Percentiles rank a stretch among this genome's conserved stretches.
phyloP scores from a whole-genome alignment of 2,888 invertebrate species.

The Pachycephus smyrnensis region DNA sequence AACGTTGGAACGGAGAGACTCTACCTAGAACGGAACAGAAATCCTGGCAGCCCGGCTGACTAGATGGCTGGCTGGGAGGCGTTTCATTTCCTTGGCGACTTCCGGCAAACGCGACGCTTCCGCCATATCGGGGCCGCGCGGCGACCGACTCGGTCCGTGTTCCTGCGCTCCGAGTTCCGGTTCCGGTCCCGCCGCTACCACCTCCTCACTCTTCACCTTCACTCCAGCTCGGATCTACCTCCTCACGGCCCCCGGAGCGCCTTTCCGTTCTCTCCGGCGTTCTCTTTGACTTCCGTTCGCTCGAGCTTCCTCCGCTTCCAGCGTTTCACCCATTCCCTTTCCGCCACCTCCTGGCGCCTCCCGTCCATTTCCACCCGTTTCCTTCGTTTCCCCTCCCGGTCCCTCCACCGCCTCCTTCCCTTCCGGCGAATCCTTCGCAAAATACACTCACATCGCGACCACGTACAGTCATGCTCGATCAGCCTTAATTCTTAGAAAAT shows the following conservation, averaged over 20 bases:
- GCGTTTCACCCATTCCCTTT: conserved; percentile 33
- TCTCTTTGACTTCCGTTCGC: conserved; percentile 56
- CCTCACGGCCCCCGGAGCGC: conserved; percentile 22
- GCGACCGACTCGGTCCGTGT: conserved; percentile 46
- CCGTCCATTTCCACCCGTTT: not conserved
- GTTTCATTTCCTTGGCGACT: conserved; percentile 66
- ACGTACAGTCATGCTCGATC: not conserved
- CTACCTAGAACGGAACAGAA: conserved; percentile 17
- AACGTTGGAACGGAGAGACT: conserved; percentile 5
- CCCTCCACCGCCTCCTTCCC: not conserved
- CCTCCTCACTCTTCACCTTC: conserved; percentile 15
- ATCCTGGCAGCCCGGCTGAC: conserved; percentile 15
- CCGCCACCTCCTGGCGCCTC: conserved; percentile 18
- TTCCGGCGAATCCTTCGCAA: not conserved
- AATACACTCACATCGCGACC: not conserved
- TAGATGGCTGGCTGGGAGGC: conserved; percentile 40
- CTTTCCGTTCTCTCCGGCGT: conserved; percentile 52
- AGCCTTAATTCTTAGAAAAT: not conserved
- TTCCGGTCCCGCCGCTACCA: conserved; percentile 50
- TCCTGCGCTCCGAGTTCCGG: conserved; percentile 56
- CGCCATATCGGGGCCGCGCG: conserved; percentile 57
- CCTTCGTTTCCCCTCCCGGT: not conserved
- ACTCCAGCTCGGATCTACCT: conserved; percentile 15
- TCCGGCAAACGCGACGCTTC: conserved; percentile 66
- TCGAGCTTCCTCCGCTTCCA: conserved; percentile 31